These are phyloP conservation scores for Myopa tessellatipennis DNA, from an alignment of 2,888 invertebrate species.

Conservation along the genomic window DNA sequence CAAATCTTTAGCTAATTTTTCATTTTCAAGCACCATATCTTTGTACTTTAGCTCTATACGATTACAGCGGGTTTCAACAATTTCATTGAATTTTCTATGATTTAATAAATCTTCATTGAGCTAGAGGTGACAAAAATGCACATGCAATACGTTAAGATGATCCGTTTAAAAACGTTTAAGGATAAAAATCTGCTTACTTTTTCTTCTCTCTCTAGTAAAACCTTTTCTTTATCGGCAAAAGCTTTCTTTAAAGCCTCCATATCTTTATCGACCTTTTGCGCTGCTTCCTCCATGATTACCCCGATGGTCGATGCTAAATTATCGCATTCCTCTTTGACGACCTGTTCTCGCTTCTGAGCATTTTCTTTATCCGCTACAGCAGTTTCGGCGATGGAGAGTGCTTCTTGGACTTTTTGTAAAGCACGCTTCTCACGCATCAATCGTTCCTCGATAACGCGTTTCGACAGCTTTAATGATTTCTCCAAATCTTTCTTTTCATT, in stretches of 20 bases:
- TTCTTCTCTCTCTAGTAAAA: constrained; percentile 68
- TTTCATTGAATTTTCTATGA: constrained; percentile 52
- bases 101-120: constrained; percentile 48
- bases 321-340: constrained; percentile 70
- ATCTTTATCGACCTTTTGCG: constrained; percentile 72
- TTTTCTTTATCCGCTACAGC: constrained; percentile 72
- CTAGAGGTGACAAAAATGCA: constrained; percentile 42
- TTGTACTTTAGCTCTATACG: constrained; percentile 57
- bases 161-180: no score
- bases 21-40: constrained; percentile 55
- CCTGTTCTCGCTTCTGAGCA: constrained; percentile 69
- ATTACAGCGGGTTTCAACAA: constrained; percentile 64
- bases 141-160: neutral
- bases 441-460: constrained; percentile 64
- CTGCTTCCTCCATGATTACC: constrained; percentile 71
- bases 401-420: constrained; percentile 72
- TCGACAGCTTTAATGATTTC: constrained; percentile 66
- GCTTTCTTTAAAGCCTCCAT: constrained; percentile 71
- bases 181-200: constrained; percentile 61
- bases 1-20: constrained; percentile 62
- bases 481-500: constrained; percentile 64
- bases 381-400: constrained; percentile 70
- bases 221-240: constrained; percentile 72
- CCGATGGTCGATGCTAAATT: constrained; percentile 70
- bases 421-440: constrained; percentile 69